These are phyloP conservation scores for Porphyrio hochstetteri DNA, from an alignment of 2,113 vertebrate species.

Conservation along the genomic window DNA sequence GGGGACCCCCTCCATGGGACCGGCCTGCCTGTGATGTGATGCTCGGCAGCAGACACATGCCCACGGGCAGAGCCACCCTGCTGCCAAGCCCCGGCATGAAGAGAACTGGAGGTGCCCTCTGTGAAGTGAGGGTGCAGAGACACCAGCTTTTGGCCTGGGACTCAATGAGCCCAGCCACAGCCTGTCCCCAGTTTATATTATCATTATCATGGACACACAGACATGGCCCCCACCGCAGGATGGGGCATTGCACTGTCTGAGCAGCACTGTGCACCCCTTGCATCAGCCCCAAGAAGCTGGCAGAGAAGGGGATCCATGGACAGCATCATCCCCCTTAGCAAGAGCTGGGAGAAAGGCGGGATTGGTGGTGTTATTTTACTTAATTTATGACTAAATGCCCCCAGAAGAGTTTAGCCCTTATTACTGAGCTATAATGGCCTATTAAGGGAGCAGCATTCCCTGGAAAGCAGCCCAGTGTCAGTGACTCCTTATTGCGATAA, in stretches of 20 bases:
- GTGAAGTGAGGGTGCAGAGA: background rate
- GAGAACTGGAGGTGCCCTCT: background rate
- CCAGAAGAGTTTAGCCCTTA: slow-evolving; percentile 67
- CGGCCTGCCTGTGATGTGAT: background rate
- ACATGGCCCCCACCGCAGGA: accelerated
- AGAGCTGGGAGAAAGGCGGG: background rate
- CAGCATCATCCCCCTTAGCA: background rate
- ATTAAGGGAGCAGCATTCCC: slow-evolving; percentile 67
- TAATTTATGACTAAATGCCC: slow-evolving; percentile 67
- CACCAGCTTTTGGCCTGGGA: background rate
- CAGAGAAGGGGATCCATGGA: background rate
- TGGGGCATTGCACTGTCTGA: background rate
- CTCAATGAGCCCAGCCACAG: background rate
- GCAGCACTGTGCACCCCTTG: background rate
- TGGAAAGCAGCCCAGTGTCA: slow-evolving; percentile 66
- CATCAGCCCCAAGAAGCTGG: background rate
- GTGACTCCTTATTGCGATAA: slow-evolving; percentile 64
- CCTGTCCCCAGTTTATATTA: background rate
- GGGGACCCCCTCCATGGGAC: background rate
- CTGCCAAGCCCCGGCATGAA: accelerated
- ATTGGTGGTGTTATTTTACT: slow-evolving; percentile 47
- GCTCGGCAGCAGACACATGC: background rate
- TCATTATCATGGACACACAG: background rate
- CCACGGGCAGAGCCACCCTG: background rate
- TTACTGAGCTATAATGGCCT: slow-evolving; percentile 56